Percentiles rank a stretch among this genome's conserved stretches.
These are phyloP conservation scores for Euplexia lucipara DNA, from an alignment of 2,888 invertebrate genomes.

Conservation along the genomic window DNA sequence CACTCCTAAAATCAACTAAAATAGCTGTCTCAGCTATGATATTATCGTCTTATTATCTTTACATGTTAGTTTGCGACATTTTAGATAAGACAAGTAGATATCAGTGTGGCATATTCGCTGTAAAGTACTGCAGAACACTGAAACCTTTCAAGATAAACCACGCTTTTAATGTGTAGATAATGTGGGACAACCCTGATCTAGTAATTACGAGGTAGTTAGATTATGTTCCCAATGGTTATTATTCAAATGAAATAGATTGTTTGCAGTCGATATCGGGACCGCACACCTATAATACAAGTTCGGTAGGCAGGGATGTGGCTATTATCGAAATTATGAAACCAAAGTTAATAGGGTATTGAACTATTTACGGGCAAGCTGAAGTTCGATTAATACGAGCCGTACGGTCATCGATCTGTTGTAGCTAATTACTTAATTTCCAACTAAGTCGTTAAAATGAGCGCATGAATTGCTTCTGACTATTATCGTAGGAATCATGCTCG, in stretches of 20 bases:
- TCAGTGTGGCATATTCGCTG: slow-evolving; percentile 5
- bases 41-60: slow-evolving; percentile 14
- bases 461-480: too few relatives aligned
- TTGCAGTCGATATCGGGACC: slow-evolving; percentile 50
- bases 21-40: not conserved
- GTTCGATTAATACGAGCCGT: slow-evolving; percentile 2
- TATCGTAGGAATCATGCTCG: too few relatives aligned
- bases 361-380: slow-evolving; percentile 6
- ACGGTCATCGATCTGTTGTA: not conserved
- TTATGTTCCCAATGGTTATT: slow-evolving; percentile 55
- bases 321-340: slow-evolving; percentile 35
- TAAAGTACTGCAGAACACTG: slow-evolving; percentile 10
- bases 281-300: slow-evolving; percentile 32
- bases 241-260: slow-evolving; percentile 64
- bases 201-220: slow-evolving; percentile 54
- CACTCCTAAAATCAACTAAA: slow-evolving; percentile 13
- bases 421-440: slow-evolving; percentile 6
- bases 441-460: not conserved
- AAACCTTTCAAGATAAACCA: slow-evolving; percentile 36
- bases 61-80: slow-evolving; percentile 11
- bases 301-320: slow-evolving; percentile 21
- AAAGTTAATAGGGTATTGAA: slow-evolving; percentile 19
- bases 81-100: slow-evolving; percentile 11
- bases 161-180: slow-evolving; percentile 10
- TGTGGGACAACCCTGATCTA: slow-evolving; percentile 45